phyloP scores from a whole-genome alignment of 2,113 vertebrate genomes.

The Bubo scandiacus region DNA sequence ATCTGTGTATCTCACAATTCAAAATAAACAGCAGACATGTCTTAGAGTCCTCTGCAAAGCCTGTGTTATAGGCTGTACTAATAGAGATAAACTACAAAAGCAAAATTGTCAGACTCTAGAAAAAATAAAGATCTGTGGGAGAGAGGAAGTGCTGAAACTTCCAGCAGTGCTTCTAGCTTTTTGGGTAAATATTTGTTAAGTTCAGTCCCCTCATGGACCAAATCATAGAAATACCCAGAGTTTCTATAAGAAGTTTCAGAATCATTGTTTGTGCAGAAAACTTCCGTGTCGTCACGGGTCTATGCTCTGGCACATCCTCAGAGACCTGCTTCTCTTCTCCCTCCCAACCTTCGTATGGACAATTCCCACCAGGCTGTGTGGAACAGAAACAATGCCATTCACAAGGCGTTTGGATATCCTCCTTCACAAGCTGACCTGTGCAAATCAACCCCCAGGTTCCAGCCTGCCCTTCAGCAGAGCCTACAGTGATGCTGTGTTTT shows the following conservation, averaged over 20 bases:
- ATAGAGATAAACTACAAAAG: not conserved
- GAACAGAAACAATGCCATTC: not conserved
- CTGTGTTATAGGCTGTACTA: not conserved
- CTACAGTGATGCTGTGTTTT: not conserved
- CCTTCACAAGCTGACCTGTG: not conserved
- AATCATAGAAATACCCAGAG: not conserved
- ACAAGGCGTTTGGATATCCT: not conserved
- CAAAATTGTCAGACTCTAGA: not conserved
- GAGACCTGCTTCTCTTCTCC: not conserved
- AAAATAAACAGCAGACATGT: not conserved
- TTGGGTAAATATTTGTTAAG: slow-evolving; percentile 10
- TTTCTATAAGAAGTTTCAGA: slow-evolving; percentile 20
- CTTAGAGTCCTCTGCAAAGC: not conserved
- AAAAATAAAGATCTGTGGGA: slow-evolving; percentile 29
- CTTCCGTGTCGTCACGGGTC: fast-evolving
- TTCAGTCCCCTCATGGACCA: not conserved
- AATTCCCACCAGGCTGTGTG: not conserved
- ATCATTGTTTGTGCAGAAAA: not conserved
- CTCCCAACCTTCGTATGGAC: not conserved
- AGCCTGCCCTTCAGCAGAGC: not conserved
- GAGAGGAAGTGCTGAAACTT: slow-evolving; percentile 10
- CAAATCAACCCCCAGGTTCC: not conserved
- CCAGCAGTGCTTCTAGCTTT: not conserved
- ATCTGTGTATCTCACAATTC: not conserved
- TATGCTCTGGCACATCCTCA: not conserved